Base-by-base conservation (phyloP, 1,140 invertebrate species). In the Ceratoteleas bidentatus region DNA sequence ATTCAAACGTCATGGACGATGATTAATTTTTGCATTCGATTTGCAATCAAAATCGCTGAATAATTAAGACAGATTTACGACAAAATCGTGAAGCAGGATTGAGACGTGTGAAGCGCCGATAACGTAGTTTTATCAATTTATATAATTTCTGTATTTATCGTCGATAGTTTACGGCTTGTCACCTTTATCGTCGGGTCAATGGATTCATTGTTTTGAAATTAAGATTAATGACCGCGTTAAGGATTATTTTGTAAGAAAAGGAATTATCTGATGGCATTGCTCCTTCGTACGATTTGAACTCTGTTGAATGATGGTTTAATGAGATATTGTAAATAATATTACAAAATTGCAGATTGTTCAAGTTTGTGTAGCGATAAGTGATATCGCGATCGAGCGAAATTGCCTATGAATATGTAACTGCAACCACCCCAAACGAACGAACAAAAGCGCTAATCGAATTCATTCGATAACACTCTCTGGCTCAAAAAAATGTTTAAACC, bases 151-250 rank as follows among this genome's bases (percentile, higher is more conserved):
- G 13, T 68, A 60, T 75, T 75, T 60, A 61, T 49, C 9, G 24
- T 45, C 53, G 10, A 68, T 61, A 11, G 56, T 68, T 77, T 62
- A 61, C 56, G 43, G 50, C 36, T 53, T 54, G 62, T 68, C 45
- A 76, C 58, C n/a, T 60, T 77, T 62, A 76, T 61, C 64, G 36
- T 61, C 33, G 24, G 56, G 73, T 76, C 73, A 76, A 68, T 61
- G 56, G 14, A 61, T 61, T 47, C 57, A 68, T 75, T 75, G 62
- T 68, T 76, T 76, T 76, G 64, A 76, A 68, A 45, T 61, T 34
- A 68, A 68, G 73, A 76, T 76, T 54, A 76, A 68, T 56, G 73
- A 76, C 54, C 56, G 36, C 14, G 50, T 36, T 33, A 40, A 54
- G 66, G 33, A 11, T 66, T 24, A 61, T 76, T 76, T 60, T 68